Percentiles rank a stretch among this genome's conserved stretches.
phyloP scores from a whole-genome alignment of 2,113 vertebrate species.

The Daphoenositta chrysoptera region DNA sequence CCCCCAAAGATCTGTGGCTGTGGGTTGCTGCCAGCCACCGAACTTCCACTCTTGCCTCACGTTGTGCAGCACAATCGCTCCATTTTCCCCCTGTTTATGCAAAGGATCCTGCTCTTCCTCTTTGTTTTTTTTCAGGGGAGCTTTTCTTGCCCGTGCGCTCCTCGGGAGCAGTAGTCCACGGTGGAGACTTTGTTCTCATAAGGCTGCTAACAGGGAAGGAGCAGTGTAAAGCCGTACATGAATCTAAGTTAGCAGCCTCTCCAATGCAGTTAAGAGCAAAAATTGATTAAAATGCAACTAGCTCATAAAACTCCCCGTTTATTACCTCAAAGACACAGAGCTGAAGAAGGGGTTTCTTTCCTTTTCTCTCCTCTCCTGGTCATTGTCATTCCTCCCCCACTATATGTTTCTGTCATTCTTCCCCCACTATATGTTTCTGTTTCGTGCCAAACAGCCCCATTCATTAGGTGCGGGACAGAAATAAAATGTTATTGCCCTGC shows the following conservation, averaged over 20 bases:
- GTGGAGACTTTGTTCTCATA: not conserved
- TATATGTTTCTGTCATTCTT: not conserved
- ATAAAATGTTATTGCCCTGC: constrained; percentile 30
- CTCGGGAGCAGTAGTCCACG: not conserved
- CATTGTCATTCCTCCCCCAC: not conserved
- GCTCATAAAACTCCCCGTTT: constrained; percentile 24
- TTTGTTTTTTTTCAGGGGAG: not conserved
- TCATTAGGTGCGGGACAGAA: constrained; percentile 6
- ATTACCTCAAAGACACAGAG: constrained; percentile 24
- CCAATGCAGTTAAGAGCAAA: constrained; percentile 1
- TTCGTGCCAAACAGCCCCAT: not conserved
- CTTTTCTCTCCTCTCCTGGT: not conserved
- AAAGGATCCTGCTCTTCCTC: not conserved
- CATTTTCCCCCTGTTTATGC: not conserved
- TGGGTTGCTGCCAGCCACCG: not conserved
- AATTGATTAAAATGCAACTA: constrained; percentile 53
- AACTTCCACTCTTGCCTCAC: not conserved
- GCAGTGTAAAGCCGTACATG: not conserved
- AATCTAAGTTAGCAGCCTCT: constrained; percentile 20
- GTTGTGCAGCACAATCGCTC: not conserved
- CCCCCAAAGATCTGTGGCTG: not conserved
- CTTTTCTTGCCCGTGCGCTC: not conserved
- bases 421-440: not conserved
- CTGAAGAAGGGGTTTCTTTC: not conserved
- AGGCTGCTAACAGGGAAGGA: not conserved